Base-by-base conservation (phyloP, 2,113 vertebrate genomes). In the Ptilorrhoa leucosticta region DNA sequence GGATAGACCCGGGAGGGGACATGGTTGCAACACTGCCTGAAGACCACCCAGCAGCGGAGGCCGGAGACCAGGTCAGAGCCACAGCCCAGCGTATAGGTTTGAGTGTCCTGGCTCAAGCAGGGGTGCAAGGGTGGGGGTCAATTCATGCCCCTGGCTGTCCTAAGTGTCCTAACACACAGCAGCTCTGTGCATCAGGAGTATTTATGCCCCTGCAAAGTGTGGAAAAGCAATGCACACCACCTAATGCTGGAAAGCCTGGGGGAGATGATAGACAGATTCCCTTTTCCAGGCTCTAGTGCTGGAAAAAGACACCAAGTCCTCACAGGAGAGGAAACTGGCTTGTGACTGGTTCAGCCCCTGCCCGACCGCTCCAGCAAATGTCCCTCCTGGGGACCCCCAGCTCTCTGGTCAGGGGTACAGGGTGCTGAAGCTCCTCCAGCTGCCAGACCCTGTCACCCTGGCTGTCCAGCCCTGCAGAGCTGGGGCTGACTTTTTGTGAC, bases 61-160 rank as follows among this genome's bases (percentile, higher is more conserved):
- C 18, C 39, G 30, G 50, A 90, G 28, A 53, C 13, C 17, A 53
- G 58, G 27, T 58, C 63, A 72, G 37, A 77, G 35, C 15, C 6
- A 1, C 0, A 6, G 51, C 47, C 35, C 0, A 3, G 13, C 26
- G 76, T 21, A 35, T 0, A 4, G 77, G 22, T 39, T 39, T 82
- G 47, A 71, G 16, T 18, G 50, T 73, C 54, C 27, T 69, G 45
- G 19, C 30, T 83, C 1, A 2, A 60, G 40, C 8, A 69, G 27
- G 4, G 16, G 6, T 28, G 37, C 48, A 33, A 31, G 22, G 4
- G 9, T 54, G 13, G 39, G 31, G 26, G 20, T 23, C 44, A 51
- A 0, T 56, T 90, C 11, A 44, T 40, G 53, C 14, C 53, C 44
- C 30, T 1, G 3, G 17, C 28, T 80, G 26, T 45, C 71, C 54